Evolutionary conservation across 2,113 vertebrate genomes (phyloP), one percentile per base, ranked within the genome.

Genomic region (Antidorcas marsupialis): DNA sequence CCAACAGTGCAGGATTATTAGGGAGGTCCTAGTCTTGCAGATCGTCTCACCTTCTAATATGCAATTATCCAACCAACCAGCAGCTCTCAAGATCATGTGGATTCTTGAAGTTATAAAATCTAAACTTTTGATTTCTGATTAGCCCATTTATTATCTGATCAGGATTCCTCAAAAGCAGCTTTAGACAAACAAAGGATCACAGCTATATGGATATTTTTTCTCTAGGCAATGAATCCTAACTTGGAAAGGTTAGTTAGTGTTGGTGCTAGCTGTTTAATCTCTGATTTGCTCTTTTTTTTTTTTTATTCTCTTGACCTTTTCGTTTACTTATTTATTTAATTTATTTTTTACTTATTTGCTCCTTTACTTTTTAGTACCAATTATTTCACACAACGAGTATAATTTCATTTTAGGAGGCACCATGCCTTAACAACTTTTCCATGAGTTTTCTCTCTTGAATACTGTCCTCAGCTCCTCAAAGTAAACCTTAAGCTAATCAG

Each of bases 401-500:
- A 83, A 93, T 92, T 95, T 95, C 21, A 89, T 88, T 95, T 84
- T 82, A 45, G 57, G 45, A 92, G 78, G 19, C 9, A 78, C 92
- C 67, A 94, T 52, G 45, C 84, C 15, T 71, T 92, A 95, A 86
- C 55, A 96, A 89, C 39, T n/a, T 96, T 71, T 78, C 47, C 39
- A 50, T 4, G 39, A 76, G 16, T 43, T 78, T 97, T 82, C 47
- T 95, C 45, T 83, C n/a, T 78, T 93, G 23, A 95, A 62, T 60
- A 21, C 15, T 36, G 23, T 81, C 25, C 10, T 71, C n/a, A 47
- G 14, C 4, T 59, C n/a, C 55, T 85, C 5, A 3, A 55, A 86
- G 43, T 64, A 28, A 96, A 59, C 6, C 36, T 84, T 92, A 85
- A 96, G 5, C 30, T 89, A 97, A 93, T 94, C 57, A 90, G 9